Conservation (phyloP, 2,888 invertebrate genomes). For the Tillus elongatus region DNA sequence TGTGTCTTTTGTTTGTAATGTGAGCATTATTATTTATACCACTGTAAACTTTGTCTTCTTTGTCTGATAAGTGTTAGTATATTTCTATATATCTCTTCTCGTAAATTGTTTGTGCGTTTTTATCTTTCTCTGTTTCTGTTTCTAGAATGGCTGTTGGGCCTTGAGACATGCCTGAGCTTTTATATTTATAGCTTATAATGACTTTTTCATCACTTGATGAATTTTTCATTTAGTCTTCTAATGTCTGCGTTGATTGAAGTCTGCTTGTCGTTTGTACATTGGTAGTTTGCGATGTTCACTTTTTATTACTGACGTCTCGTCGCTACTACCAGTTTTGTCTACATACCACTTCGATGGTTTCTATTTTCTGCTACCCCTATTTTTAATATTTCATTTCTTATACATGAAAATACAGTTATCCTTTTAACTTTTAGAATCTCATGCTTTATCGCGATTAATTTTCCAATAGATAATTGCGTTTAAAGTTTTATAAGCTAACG, state of each 20-base stretch:
- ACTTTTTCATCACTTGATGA: constrained; percentile 36
- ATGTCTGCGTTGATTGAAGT: constrained; percentile 31
- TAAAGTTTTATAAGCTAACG: too few species aligned
- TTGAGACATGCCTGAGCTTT: constrained; percentile 49
- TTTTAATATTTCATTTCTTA: constrained; percentile 57
- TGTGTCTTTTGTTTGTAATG: constrained; percentile 90
- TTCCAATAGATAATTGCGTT: too few species aligned
- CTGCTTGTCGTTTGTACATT: constrained; percentile 52
- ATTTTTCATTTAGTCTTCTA: constrained; percentile 41
- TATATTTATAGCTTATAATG: constrained; percentile 58
- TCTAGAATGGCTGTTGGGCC: constrained; percentile 66
- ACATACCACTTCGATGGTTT: constrained; percentile 49
- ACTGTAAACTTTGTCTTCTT: constrained; percentile 86
- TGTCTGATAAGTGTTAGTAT: constrained; percentile 76
- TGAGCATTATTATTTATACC: constrained; percentile 93
- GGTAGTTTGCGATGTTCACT: constrained; percentile 54
- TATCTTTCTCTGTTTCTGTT: constrained; percentile 82
- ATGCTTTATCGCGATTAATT: too few species aligned
- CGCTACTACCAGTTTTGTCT: constrained; percentile 48
- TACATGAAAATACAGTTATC: constrained; percentile 46
- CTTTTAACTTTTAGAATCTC: too few species aligned
- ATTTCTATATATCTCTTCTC: constrained; percentile 84
- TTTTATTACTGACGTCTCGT: constrained; percentile 58
- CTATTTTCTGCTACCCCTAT: constrained; percentile 51
- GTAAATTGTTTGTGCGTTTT: constrained; percentile 92